These are phyloP conservation scores for Syrrhaptes paradoxus DNA, from an alignment of 2,113 vertebrate species.

Conservation along the genomic window DNA sequence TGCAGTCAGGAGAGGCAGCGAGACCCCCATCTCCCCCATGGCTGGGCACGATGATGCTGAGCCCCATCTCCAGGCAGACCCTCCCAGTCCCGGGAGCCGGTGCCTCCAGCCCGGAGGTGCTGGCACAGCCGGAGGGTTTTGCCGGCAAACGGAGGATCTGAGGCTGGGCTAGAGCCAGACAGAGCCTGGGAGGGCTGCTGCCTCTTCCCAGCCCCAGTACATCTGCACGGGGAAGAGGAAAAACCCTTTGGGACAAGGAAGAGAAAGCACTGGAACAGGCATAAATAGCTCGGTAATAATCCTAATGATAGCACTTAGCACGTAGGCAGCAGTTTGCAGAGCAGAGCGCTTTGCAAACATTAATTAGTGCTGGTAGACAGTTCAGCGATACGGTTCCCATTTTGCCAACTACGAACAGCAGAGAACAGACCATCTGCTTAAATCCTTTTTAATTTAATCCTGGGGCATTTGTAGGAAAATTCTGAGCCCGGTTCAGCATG, in stretches of 20 bases:
- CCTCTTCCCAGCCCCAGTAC: background rate
- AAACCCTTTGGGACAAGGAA: slow-evolving; percentile 32
- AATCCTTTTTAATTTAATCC: slow-evolving; percentile 46
- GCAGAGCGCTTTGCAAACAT: slow-evolving; percentile 53
- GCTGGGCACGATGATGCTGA: background rate
- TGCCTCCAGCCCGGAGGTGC: background rate
- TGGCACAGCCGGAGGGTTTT: background rate
- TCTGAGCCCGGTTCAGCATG: background rate
- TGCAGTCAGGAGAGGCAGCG: background rate
- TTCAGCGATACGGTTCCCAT: background rate
- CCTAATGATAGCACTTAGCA: slow-evolving; percentile 52
- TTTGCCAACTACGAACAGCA: slow-evolving; percentile 13
- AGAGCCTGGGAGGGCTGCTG: background rate
- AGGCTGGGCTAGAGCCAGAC: background rate
- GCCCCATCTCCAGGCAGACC: background rate
- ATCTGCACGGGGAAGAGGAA: slow-evolving; percentile 28
- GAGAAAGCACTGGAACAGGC: slow-evolving; percentile 57
- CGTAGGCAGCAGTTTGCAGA: slow-evolving; percentile 42
- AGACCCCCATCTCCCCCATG: background rate
- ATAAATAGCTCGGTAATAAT: slow-evolving; percentile 60
- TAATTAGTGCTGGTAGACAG: slow-evolving; percentile 58
- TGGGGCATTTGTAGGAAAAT: background rate
- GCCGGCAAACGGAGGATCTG: background rate
- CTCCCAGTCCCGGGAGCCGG: accelerated
- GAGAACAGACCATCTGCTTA: slow-evolving; percentile 38